Conservation (phyloP, 2,888 invertebrate species). For the Caenorhabditis sp. region DNA sequence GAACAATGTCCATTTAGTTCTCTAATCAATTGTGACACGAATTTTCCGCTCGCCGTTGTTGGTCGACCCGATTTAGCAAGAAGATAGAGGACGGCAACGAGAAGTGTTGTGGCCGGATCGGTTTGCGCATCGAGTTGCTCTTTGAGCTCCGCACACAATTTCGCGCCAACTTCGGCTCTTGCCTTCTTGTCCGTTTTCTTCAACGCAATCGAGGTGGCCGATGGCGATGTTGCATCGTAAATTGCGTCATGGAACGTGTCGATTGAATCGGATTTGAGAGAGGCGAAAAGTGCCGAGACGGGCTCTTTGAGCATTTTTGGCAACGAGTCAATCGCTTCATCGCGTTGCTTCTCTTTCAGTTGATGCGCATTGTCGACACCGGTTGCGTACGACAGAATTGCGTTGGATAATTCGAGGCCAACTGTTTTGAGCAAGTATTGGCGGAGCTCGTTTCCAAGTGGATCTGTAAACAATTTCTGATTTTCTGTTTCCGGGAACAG, state of each 20-base stretch:
- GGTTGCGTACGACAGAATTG: constrained; percentile 40
- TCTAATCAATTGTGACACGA: constrained; percentile 78
- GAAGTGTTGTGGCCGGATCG: constrained; percentile 41
- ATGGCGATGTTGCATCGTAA: constrained; percentile 24
- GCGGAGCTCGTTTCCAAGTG: constrained; percentile 47
- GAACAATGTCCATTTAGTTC: constrained; percentile 23
- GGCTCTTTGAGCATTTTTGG: constrained; percentile 32
- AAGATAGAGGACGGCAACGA: constrained; percentile 37
- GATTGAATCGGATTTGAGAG: constrained; percentile 17
- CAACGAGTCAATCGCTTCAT: constrained; percentile 37
- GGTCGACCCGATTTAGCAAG: constrained; percentile 37
- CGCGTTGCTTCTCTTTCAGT: constrained; percentile 48
- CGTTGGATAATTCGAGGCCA: constrained; percentile 45
- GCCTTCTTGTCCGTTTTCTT: constrained; percentile 52
- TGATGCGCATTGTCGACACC: constrained; percentile 38
- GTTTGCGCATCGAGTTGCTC: constrained; percentile 17
- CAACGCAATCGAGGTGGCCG: constrained; percentile 31
- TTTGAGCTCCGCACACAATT: constrained; percentile 25
- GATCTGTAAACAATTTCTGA: constrained; percentile 24
- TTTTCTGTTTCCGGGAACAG: neutral
- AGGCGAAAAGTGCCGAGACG: constrained; percentile 24
- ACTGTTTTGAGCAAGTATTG: constrained; percentile 46
- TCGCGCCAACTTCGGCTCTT: constrained; percentile 27
- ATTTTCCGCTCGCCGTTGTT: constrained; percentile 83
- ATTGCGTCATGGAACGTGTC: constrained; percentile 34